Conservation (phyloP, 2,888 invertebrate species). For the Cyaniris semiargus region DNA sequence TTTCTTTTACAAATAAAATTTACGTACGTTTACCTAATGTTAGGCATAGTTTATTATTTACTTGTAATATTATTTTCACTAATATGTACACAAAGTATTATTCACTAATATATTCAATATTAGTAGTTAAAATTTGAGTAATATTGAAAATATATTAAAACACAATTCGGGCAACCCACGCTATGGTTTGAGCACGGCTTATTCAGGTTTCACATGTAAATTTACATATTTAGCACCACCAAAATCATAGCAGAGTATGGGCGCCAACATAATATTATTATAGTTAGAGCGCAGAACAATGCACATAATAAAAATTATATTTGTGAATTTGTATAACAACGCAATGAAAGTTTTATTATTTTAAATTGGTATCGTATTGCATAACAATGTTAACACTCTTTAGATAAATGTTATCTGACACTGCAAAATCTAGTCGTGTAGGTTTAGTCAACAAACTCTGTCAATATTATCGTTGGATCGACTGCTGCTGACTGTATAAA, state of each 20-base stretch:
- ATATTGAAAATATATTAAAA: neutral
- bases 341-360: neutral
- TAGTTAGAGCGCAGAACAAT: no score
- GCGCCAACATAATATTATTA: no score
- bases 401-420: conserved; percentile 2
- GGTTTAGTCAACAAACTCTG: conserved; percentile 19
- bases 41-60: no score
- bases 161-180: neutral
- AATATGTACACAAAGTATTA: neutral
- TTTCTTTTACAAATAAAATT: no score
- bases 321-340: neutral
- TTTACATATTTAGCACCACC: neutral
- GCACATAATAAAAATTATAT: no score
- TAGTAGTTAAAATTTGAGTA: no score
- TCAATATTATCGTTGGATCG: conserved; percentile 13
- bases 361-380: neutral
- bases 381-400: neutral
- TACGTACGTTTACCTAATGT: no score
- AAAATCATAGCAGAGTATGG: neutral
- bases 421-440: conserved; percentile 22
- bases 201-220: neutral
- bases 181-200: neutral
- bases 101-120: no score
- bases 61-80: no score
- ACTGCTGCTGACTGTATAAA: conserved; percentile 25